These are phyloP conservation scores for Austrofundulus limnaeus DNA, from an alignment of 2,113 vertebrate genomes.

Conservation along the genomic window DNA sequence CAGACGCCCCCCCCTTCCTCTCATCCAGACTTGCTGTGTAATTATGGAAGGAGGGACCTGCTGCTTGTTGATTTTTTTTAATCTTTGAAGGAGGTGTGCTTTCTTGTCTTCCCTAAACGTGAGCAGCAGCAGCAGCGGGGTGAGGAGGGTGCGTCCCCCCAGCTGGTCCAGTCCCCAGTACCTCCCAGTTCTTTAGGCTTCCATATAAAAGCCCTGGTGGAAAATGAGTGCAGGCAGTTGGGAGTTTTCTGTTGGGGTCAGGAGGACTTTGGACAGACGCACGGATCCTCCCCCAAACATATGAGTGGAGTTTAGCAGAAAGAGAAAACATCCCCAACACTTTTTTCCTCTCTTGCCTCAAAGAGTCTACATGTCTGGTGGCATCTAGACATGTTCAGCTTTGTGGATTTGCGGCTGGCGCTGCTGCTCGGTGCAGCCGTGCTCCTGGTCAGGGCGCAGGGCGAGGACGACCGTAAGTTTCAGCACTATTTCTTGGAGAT, in stretches of 20 bases:
- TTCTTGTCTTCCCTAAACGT: constrained; percentile 79
- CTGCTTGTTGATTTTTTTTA: constrained; percentile 46
- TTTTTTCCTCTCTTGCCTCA: constrained; percentile 86
- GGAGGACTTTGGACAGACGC: constrained; percentile 80
- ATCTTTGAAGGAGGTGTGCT: constrained; percentile 69
- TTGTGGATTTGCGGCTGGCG: constrained; percentile 98
- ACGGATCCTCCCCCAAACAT: constrained; percentile 80
- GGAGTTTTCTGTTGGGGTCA: constrained; percentile 98
- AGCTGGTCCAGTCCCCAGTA: constrained; percentile 65
- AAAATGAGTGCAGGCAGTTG: constrained; percentile 89
- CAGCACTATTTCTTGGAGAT: constrained; percentile 65
- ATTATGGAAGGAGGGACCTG: constrained; percentile 84
- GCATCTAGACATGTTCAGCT: constrained; percentile 99
- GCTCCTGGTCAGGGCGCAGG: constrained; percentile 92
- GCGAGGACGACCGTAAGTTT: constrained; percentile 94
- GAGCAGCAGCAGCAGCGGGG: constrained; percentile 64
- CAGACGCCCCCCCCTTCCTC: constrained; percentile 24
- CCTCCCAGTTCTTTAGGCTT: constrained; percentile 79
- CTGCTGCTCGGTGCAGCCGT: constrained; percentile 93
- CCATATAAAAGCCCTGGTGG: constrained; percentile 86
- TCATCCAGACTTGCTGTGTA: constrained; percentile 61
- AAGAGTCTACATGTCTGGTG: constrained; percentile 98
- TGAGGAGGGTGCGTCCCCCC: constrained; percentile 74
- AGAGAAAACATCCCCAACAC: constrained; percentile 73
- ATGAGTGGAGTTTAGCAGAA: constrained; percentile 95